phyloP scores from a whole-genome alignment of 2,797 vertebrate genomes.

The Hippoglossus hippoglossus region DNA sequence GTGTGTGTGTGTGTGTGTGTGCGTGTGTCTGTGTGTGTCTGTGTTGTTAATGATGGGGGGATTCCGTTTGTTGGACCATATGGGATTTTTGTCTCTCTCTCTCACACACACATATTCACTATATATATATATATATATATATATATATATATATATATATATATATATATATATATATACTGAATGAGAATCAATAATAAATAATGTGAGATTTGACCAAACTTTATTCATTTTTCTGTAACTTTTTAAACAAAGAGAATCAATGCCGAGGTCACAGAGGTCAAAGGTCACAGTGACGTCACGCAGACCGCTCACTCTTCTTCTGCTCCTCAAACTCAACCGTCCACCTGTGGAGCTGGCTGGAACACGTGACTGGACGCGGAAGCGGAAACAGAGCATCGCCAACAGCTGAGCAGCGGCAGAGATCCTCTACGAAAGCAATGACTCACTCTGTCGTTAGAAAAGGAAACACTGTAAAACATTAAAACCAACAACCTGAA shows the following conservation, averaged over 20 bases:
- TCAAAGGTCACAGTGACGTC: constrained; percentile 5
- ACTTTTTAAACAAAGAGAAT: no score
- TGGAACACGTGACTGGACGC: constrained; percentile 73
- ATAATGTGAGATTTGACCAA: background rate
- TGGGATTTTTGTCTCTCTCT: constrained; percentile 2
- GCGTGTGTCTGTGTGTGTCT: constrained; percentile 12
- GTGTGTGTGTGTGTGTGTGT: constrained; percentile 12
- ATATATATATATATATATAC: no score
- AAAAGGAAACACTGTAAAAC: background rate
- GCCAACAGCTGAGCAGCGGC: constrained; percentile 75
- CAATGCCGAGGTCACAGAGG: constrained; percentile 14
- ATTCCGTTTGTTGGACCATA: constrained; percentile 25
- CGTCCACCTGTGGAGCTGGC: constrained; percentile 69
- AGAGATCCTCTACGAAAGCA: constrained; percentile 12
- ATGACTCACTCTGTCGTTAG: background rate
- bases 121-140: no score
- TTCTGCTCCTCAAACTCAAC: constrained; percentile 38
- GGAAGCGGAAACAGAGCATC: constrained; percentile 74
- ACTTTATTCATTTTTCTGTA: background rate
- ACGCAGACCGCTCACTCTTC: background rate
- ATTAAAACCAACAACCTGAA: no score
- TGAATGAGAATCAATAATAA: background rate
- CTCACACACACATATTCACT: no score
- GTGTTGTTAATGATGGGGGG: constrained; percentile 4
- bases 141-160: no score